Base-by-base conservation (phyloP, 2,888 invertebrate genomes). In the Lottia scabra region DNA sequence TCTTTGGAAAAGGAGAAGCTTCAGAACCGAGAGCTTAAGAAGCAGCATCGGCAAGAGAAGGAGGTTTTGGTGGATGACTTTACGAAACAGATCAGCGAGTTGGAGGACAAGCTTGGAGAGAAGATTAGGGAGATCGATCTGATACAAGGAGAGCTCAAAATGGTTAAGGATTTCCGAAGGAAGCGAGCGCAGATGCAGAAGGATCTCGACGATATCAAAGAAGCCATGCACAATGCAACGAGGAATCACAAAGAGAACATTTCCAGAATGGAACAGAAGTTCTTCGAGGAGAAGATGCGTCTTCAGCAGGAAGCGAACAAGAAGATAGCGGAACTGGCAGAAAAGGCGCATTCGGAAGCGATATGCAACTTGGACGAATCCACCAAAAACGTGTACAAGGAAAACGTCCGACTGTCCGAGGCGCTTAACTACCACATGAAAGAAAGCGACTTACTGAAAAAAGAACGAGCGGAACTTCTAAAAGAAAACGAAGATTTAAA, bases 211-310 rank as follows among this genome's bases (percentile, higher is more conserved):
- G 89, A 89, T 88, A 88, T 89, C 46, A 89, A 89, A 78, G 89
- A 89, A 74, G 81, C 86, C 16, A 86, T 88, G 85, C 84, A 87
- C 71, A 80, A 78, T 71, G 85, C 88, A 0, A 87, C 87, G 80
- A 80, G 84, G 72, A 88, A 88, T 46, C 89, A 89, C 76, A 88
- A 89, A 73, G 81, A 84, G 6, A 86, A 85, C 27, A 71, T 88
- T 23, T 81, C 82, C 30, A 78, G 85, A 68, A 87, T 89, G 87
- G 89, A 90, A 78, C 87, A 88, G 74, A 89, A 89, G 76, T 89
- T 89, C 81, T 89, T 89, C 82, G 89, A 89, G 77, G 90, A 90
- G 80, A 89, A 89, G 88, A 88, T 89, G 88, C 78, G 87, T 63
- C 77, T 89, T 10, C 89, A 89, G 78, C 87, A 89, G 75, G 89